Percentiles rank a stretch among this genome's conserved stretches.
Conservation (phyloP, 2,113 vertebrate species). For the Laticauda colubrina region DNA sequence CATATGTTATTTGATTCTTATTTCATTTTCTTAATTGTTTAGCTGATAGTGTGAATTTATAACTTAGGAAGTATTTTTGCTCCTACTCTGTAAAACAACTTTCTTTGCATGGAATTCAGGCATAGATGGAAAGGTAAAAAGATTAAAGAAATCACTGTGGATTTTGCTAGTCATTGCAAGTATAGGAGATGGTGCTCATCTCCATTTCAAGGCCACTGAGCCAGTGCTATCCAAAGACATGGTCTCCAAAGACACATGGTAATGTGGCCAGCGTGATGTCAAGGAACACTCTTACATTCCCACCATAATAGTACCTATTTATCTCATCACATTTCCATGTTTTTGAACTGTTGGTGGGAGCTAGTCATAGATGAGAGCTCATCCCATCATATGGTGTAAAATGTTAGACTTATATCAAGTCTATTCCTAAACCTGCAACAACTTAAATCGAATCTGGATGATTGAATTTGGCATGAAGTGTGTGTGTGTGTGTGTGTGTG, state of each 20-base stretch:
- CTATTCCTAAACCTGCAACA: background rate
- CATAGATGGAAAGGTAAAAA: too few relatives aligned
- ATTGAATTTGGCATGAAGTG: conserved; percentile 9
- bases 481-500: conserved; percentile 27
- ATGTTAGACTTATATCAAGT: background rate
- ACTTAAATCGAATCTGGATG: conserved; percentile 20
- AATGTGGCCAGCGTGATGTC: background rate
- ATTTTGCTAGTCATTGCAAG: too few relatives aligned
- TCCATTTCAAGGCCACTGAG: too few relatives aligned
- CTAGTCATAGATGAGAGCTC: background rate
- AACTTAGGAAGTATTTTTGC: background rate
- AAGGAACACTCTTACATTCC: background rate
- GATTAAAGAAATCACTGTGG: too few relatives aligned
- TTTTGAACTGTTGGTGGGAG: background rate
- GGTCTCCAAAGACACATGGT: background rate
- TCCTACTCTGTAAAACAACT: conserved; percentile 7
- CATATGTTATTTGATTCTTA: too few relatives aligned
- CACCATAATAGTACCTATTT: background rate
- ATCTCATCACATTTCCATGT: background rate
- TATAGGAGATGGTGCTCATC: too few relatives aligned
- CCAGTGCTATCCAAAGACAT: too few relatives aligned
- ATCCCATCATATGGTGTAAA: background rate
- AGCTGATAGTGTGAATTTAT: background rate
- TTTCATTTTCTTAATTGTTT: too few relatives aligned
- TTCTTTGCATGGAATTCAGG: background rate